Conservation (phyloP, 37 sponge, comb jelly and placozoan species). For the Beroe forskalii region DNA sequence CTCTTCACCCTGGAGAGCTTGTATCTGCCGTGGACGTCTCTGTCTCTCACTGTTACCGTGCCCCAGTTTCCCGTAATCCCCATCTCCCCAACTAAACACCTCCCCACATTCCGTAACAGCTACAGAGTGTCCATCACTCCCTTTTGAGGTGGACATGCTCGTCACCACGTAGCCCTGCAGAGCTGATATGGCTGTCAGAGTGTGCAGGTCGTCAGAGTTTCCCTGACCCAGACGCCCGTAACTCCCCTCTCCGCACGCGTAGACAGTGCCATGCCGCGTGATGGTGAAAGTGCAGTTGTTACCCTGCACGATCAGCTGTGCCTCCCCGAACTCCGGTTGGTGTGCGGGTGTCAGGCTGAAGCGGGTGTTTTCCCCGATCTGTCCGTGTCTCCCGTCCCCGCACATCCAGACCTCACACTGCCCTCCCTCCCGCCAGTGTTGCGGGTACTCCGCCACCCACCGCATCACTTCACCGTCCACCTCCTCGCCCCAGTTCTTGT, state of each 20-base stretch:
- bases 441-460: constrained; percentile 39
- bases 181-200: constrained; percentile 69
- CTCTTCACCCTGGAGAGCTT: not conserved
- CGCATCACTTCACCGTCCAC: not conserved
- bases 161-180: constrained; percentile 63
- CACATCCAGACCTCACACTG: constrained; percentile 50
- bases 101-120: constrained; percentile 74
- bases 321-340: not conserved
- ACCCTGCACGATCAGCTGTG: constrained; percentile 77
- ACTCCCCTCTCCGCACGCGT: constrained; percentile 88
- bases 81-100: constrained; percentile 95
- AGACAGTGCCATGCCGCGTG: constrained; percentile 71
- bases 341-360: constrained; percentile 59
- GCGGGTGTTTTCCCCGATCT: constrained; percentile 14
- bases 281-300: constrained; percentile 85
- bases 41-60: constrained; percentile 78
- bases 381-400: constrained; percentile 49
- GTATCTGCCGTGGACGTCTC: constrained; percentile 79
- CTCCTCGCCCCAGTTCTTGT: constrained; percentile 25
- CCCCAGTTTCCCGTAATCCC: constrained; percentile 79
- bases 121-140: constrained; percentile 83
- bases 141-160: constrained; percentile 73
- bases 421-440: constrained; percentile 48
- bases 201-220: constrained; percentile 67
- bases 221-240: constrained; percentile 37